phyloP scores from a whole-genome alignment of 2,797 vertebrate species.

The Enteromius viviparus region DNA sequence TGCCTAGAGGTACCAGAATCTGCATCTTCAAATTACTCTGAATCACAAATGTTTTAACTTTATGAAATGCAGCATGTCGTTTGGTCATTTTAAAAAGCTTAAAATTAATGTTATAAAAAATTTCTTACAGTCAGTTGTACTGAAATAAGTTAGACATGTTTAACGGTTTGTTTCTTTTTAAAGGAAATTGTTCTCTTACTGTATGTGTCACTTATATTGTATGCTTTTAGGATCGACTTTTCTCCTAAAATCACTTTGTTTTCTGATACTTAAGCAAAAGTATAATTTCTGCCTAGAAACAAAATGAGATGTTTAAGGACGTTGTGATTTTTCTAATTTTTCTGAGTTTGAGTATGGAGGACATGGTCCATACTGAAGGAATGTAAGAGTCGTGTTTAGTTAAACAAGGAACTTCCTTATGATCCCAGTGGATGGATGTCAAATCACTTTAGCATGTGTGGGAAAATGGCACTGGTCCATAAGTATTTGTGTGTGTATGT shows the following conservation, averaged over 20 bases:
- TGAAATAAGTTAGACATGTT: neutral
- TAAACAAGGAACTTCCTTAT: slow-evolving; percentile 49
- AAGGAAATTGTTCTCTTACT: neutral
- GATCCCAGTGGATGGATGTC: slow-evolving; percentile 49
- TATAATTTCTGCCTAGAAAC: neutral
- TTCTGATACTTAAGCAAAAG: neutral
- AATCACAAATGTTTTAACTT: neutral
- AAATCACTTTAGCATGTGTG: slow-evolving; percentile 60
- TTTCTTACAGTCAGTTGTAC: neutral
- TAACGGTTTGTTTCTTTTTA: neutral
- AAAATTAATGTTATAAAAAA: neutral
- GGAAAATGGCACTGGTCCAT: slow-evolving; percentile 58
- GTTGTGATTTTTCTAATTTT: neutral
- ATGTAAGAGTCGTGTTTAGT: slow-evolving; percentile 43
- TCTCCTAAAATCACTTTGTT: neutral
- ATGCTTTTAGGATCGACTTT: neutral
- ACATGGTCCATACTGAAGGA: slow-evolving; percentile 12
- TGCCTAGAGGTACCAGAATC: slow-evolving; percentile 51
- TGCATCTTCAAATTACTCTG: neutral
- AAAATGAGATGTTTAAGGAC: neutral
- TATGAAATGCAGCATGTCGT: neutral
- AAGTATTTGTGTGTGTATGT: slow-evolving; percentile 30
- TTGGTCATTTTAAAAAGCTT: neutral
- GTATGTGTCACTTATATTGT: neutral
- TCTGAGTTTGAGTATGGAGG: neutral